Evolutionary conservation across 1,140 invertebrate species (phyloP).

Genomic region (Pachyrhynchus sulphureomaculatus): DNA sequence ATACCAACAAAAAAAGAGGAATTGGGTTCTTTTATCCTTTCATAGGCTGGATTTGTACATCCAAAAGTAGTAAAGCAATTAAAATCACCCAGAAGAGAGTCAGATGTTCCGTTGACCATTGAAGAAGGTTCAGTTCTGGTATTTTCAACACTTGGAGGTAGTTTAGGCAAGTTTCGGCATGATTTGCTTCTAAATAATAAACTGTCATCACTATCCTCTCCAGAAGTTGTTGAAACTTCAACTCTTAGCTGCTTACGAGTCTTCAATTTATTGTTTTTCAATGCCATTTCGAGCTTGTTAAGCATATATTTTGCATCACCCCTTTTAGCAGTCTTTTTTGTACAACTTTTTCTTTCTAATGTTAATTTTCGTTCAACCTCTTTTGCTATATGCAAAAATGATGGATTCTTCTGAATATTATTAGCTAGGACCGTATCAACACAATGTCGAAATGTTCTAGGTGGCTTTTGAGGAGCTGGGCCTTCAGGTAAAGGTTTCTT

Average conservation of each 20-base stretch:
- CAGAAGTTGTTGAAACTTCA: slow-evolving; percentile 38
- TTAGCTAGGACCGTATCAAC: slow-evolving; percentile 18
- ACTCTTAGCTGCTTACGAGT: slow-evolving; percentile 30
- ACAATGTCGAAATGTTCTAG: slow-evolving; percentile 62
- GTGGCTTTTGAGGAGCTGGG: slow-evolving; percentile 71
- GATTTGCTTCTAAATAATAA: slow-evolving; percentile 39
- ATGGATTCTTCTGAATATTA: slow-evolving; percentile 29
- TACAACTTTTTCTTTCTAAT: slow-evolving; percentile 6
- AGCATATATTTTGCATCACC: slow-evolving; percentile 60
- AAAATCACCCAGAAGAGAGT: slow-evolving; percentile 35
- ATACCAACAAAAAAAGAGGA: slow-evolving; percentile 47
- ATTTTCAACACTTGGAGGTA: neutral
- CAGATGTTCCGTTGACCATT: neutral
- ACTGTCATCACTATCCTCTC: slow-evolving; percentile 45
- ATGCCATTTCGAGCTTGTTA: slow-evolving; percentile 60
- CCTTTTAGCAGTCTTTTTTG: slow-evolving; percentile 8
- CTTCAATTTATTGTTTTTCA: slow-evolving; percentile 55
- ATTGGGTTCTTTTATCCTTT: slow-evolving; percentile 42
- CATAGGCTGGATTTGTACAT: slow-evolving; percentile 52
- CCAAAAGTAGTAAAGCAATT: slow-evolving; percentile 60
- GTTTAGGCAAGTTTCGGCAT: slow-evolving; percentile 25
- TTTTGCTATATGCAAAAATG: slow-evolving; percentile 28
- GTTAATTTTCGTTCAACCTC: slow-evolving; percentile 1
- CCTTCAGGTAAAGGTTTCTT: slow-evolving; percentile 64
- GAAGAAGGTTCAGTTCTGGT: neutral